A percentile compares a stretch with the other conserved stretches of the same genome.
Conservation (phyloP, 2,797 vertebrate genomes). For the Rhynchotus rufescens region DNA sequence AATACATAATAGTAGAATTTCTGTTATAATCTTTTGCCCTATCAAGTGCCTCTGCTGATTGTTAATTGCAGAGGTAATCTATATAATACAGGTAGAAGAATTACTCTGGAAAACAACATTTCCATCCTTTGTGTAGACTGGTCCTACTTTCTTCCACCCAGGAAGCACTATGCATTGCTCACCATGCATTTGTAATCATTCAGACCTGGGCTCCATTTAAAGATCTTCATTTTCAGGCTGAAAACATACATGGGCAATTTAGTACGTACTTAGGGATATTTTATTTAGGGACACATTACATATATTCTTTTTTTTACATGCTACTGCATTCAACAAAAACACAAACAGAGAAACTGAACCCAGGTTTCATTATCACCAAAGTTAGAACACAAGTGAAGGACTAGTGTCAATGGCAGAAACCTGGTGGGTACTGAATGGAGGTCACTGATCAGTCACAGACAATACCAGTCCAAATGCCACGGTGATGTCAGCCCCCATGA, state of each 20-base stretch:
- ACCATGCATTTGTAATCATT: neutral
- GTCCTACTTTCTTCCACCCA: neutral
- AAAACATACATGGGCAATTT: neutral
- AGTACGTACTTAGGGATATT: neutral
- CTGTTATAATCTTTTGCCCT: neutral
- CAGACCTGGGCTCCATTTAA: neutral
- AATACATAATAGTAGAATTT: neutral
- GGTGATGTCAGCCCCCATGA: neutral
- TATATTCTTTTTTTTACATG: neutral
- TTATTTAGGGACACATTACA: neutral
- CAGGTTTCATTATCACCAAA: neutral
- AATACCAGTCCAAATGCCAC: neutral
- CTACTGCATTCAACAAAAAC: neutral
- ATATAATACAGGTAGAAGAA: neutral
- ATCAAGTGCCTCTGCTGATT: neutral
- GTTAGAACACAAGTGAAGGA: neutral
- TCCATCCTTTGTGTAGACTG: neutral
- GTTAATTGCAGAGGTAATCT: neutral
- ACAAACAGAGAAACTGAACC: neutral
- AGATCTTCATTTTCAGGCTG: neutral
- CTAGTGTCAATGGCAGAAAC: neutral
- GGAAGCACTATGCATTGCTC: neutral
- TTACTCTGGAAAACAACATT: neutral
- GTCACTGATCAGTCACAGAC: neutral
- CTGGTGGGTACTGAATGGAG: neutral